phyloP scores from a whole-genome alignment of 2,797 vertebrate genomes.

The Poeciliopsis gracilis region DNA sequence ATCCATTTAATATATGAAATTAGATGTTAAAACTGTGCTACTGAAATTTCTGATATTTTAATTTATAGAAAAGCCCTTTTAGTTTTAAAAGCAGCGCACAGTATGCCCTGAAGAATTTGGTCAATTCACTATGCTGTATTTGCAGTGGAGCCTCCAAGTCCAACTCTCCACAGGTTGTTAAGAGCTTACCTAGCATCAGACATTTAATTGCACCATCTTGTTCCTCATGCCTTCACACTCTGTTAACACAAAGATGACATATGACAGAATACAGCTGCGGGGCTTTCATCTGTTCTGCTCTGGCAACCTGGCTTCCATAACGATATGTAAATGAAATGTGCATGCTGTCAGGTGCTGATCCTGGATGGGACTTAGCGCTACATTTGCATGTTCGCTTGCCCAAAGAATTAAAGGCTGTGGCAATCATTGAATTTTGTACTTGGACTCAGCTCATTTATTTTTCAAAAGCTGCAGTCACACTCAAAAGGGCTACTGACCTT shows the following conservation, averaged over 20 bases:
- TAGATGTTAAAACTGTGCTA: neutral
- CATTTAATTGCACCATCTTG: constrained; percentile 68
- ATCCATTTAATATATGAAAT: neutral
- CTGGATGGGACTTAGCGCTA: constrained; percentile 47
- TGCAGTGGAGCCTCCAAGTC: constrained; percentile 28
- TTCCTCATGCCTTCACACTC: constrained; percentile 66
- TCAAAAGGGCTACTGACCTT: constrained; percentile 30
- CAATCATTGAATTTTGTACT: constrained; percentile 27
- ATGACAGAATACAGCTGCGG: constrained; percentile 70
- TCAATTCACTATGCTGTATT: constrained; percentile 4
- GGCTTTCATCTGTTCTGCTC: constrained; percentile 72
- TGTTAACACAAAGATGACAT: constrained; percentile 66
- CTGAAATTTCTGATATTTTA: neutral
- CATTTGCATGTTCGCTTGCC: constrained; percentile 68
- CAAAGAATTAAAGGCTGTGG: constrained; percentile 40
- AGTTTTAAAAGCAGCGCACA: constrained; percentile 58
- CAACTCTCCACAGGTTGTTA: constrained; percentile 43
- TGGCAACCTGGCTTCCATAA: constrained; percentile 64
- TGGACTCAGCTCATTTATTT: constrained; percentile 26
- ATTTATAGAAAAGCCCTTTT: constrained; percentile 7
- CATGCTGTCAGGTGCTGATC: constrained; percentile 61
- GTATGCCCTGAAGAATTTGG: constrained; percentile 40
- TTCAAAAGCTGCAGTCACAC: constrained; percentile 31
- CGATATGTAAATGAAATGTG: constrained; percentile 74
- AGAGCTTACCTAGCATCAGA: constrained; percentile 40